These are phyloP conservation scores for Micropoecilia bifurca DNA, from an alignment of 2,797 vertebrate species.

Conservation along the genomic window DNA sequence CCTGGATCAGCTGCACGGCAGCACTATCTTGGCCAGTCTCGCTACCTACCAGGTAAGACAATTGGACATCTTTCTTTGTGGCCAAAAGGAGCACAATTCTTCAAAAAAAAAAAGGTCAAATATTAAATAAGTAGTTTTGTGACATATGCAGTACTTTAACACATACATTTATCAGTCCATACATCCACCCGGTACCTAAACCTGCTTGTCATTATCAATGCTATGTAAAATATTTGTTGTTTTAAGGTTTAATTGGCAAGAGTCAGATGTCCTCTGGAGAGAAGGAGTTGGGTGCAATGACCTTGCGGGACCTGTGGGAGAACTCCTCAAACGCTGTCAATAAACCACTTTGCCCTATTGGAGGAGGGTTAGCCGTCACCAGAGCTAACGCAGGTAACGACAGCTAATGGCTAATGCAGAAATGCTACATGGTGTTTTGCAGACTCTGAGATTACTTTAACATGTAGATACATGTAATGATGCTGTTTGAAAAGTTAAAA, in stretches of 20 bases:
- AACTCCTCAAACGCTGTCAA: constrained; percentile 79
- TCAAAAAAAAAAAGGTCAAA: neutral
- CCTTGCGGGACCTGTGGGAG: constrained; percentile 84
- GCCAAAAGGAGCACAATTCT: neutral
- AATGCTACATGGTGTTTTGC: constrained; percentile 12
- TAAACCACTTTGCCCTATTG: constrained; percentile 84
- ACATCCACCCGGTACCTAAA: neutral
- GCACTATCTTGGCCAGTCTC: constrained; percentile 94
- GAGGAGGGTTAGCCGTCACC: constrained; percentile 82
- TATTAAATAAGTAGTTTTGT: neutral
- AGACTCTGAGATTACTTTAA: constrained; percentile 11
- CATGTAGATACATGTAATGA: no score
- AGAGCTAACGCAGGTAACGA: constrained; percentile 88
- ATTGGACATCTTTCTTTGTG: neutral
- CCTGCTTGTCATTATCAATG: neutral
- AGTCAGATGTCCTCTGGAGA: constrained; percentile 80
- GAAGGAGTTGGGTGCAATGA: constrained; percentile 78
- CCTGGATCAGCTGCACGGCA: constrained; percentile 88
- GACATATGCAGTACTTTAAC: neutral
- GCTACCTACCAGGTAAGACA: constrained; percentile 92
- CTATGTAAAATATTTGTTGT: constrained; percentile 9
- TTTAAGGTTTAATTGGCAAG: constrained; percentile 91
- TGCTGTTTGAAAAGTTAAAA: neutral
- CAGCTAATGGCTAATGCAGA: constrained; percentile 18
- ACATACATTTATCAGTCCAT: neutral